Percentiles rank a stretch among this genome's conserved stretches.
These are phyloP conservation scores for Stomatorhinus walkeri DNA, from an alignment of 2,797 vertebrate species.

Conservation along the genomic window DNA sequence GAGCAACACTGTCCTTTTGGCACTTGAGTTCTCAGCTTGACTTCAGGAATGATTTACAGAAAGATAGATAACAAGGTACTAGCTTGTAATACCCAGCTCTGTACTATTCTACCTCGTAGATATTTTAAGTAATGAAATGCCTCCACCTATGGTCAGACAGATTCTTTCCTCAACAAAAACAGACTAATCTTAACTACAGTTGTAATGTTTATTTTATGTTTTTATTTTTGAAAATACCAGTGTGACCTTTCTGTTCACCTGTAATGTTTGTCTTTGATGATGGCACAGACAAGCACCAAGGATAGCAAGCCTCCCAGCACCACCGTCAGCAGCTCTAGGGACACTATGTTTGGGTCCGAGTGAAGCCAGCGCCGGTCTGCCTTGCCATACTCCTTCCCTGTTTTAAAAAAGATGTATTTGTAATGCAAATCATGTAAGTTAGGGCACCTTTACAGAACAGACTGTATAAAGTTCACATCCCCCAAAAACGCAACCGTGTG, in stretches of 20 bases:
- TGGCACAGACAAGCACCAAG: constrained; percentile 41
- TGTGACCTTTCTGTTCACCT: constrained; percentile 21
- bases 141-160: neutral
- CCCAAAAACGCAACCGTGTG: neutral
- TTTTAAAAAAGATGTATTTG: neutral
- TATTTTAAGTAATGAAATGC: neutral
- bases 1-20: neutral
- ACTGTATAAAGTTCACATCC: neutral
- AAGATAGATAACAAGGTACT: neutral
- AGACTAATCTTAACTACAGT: neutral
- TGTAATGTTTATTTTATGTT: neutral
- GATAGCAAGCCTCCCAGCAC: constrained; percentile 40
- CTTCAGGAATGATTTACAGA: neutral
- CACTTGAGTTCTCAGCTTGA: neutral
- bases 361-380: constrained; percentile 50
- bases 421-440: neutral
- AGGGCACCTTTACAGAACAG: neutral
- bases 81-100: neutral
- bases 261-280: constrained; percentile 47
- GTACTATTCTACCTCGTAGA: neutral
- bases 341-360: constrained; percentile 43
- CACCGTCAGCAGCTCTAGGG: constrained; percentile 45
- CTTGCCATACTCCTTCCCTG: constrained; percentile 60
- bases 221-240: neutral
- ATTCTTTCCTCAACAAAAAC: neutral